Base-by-base conservation (phyloP, 92 coral and sea anemone genomes). In the Anthopleura xanthogrammica region DNA sequence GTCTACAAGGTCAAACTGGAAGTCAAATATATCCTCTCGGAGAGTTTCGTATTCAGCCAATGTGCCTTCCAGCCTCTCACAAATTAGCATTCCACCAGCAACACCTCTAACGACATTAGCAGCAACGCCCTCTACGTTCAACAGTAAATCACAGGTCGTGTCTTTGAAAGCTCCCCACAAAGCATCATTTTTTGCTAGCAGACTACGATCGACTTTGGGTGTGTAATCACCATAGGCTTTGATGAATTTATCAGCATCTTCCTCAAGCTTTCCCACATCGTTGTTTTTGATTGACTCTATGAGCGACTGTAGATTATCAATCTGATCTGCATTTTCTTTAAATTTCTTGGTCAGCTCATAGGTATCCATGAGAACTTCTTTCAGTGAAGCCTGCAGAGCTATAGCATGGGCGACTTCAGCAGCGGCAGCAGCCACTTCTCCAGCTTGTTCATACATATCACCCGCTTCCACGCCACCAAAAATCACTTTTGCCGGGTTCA, bases 1-100 rank as follows among this genome's bases (percentile, higher is more conserved):
- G 60, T 91, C 95, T 4, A 91, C 92, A 24, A 91, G 77, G 11
- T 91, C 88, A 77, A 91, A 91, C 84, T 91, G 95, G 56, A 89
- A 91, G 65, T 91, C 95, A 73, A 89, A 86, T 41, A 91, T 88
- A 73, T 86, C 60, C 41, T 89, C 95, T 71, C 95, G 62, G 40
- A 91, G 86, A 13, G 92, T 68, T 36, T 68, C 56, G 60, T 79
- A 89, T 52, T 92, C 92, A 22, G 92, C 92, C 19, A 92, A 74
- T 12, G 95, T 89, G 24, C 95, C 92, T 77, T 89, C 95, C 40
- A 92, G 82, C 14, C 50, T 82, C 73, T 92, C 95, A 74, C 95
- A 92, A 40, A 89, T 0, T 24, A 89, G 68, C 92, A 89, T 80
- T 12, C 82, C 90, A 52, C 90, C 90, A 24, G 80, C 85, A n/a